Evolutionary conservation across 2,888 invertebrate genomes (phyloP).

Genomic region (Aleiodes leptofemur): DNA sequence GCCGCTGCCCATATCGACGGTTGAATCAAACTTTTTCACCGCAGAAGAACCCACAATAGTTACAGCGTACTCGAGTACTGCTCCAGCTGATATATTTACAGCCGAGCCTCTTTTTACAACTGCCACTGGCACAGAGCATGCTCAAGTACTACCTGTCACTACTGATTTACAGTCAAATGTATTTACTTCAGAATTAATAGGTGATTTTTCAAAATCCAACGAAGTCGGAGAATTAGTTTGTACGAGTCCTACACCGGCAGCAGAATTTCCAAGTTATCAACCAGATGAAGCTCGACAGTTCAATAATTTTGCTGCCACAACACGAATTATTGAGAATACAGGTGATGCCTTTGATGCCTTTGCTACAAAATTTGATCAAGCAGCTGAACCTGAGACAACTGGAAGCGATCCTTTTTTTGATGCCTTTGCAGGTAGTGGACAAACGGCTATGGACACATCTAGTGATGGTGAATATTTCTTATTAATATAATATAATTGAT

Average conservation of each 20-base stretch:
- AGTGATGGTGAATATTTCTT: constrained; percentile 67
- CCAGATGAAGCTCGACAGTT: constrained; percentile 57
- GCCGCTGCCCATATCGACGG: not conserved
- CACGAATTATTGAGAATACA: constrained; percentile 63
- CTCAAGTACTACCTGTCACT: constrained; percentile 33
- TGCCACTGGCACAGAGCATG: constrained; percentile 28
- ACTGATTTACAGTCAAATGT: constrained; percentile 46
- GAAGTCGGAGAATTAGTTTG: constrained; percentile 52
- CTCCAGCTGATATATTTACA: constrained; percentile 45
- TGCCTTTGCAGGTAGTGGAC: constrained; percentile 75
- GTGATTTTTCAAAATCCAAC: constrained; percentile 53
- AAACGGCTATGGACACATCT: constrained; percentile 73
- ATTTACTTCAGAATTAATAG: constrained; percentile 58
- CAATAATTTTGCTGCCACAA: constrained; percentile 64
- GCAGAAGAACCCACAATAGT: constrained; percentile 51
- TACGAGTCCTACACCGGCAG: constrained; percentile 62
- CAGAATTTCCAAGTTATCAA: constrained; percentile 65
- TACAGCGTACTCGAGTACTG: constrained; percentile 47
- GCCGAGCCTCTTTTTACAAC: constrained; percentile 56
- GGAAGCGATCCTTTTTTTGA: constrained; percentile 77
- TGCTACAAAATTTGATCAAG: constrained; percentile 90
- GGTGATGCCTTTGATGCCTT: constrained; percentile 91
- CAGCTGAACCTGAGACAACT: constrained; percentile 76
- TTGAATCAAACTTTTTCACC: constrained; percentile 59
- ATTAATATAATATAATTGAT: not conserved